These are phyloP conservation scores for Carcina quercana DNA, from an alignment of 2,888 invertebrate species.

Conservation along the genomic window DNA sequence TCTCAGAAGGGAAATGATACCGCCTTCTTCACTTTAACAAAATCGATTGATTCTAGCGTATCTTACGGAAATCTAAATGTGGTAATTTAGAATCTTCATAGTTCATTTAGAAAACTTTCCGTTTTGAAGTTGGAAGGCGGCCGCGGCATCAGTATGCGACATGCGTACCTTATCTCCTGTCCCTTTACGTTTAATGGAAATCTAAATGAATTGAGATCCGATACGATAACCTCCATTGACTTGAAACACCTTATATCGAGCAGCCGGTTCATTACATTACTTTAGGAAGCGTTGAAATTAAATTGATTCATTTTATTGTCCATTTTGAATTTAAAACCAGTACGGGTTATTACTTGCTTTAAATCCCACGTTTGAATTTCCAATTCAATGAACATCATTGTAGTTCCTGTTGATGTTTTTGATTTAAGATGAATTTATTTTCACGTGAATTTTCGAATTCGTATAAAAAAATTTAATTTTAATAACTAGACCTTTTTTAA, in stretches of 20 bases:
- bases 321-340: slow-evolving; percentile 3
- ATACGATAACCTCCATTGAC: slow-evolving; percentile 64
- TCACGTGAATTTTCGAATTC: no score
- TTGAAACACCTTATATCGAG: slow-evolving; percentile 50
- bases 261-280: slow-evolving; percentile 56
- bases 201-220: slow-evolving; percentile 68
- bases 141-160: slow-evolving; percentile 53
- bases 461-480: no score
- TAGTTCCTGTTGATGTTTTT: no score
- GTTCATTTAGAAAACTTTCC: slow-evolving; percentile 45
- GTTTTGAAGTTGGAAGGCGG: slow-evolving; percentile 33
- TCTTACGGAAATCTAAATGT: slow-evolving; percentile 53
- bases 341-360: no score
- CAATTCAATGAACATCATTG: no score
- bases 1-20: no score
- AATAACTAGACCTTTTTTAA: no score
- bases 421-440: no score
- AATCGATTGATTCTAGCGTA: slow-evolving; percentile 40
- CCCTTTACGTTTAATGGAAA: slow-evolving; percentile 64
- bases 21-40: slow-evolving; percentile 20
- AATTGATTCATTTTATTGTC: slow-evolving; percentile 38
- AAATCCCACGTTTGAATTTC: no score
- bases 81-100: slow-evolving; percentile 47
- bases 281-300: slow-evolving; percentile 44
- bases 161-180: slow-evolving; percentile 55